Evolutionary conservation across 1,140 invertebrate species (phyloP).

Genomic region (Lysiphlebus fabarum): DNA sequence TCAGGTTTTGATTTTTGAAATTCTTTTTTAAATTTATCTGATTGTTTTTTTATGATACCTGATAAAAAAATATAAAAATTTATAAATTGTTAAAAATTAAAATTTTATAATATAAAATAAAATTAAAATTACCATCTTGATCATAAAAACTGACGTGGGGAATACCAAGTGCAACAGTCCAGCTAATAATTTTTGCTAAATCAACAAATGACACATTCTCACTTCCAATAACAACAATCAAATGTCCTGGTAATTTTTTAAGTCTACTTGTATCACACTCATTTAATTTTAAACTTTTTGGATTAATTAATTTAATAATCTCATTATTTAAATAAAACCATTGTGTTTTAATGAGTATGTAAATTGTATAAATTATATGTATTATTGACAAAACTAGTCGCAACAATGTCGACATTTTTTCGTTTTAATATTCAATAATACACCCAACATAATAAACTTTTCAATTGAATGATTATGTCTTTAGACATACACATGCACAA

Average conservation of each 20-base stretch:
- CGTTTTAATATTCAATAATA: background rate
- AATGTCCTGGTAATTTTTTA: slow-evolving; percentile 51
- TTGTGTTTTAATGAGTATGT: background rate
- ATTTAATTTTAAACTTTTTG: slow-evolving; percentile 9
- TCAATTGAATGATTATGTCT: no score
- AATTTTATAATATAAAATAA: slow-evolving; percentile 19
- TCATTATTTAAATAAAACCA: slow-evolving; percentile 6
- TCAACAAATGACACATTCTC: slow-evolving; percentile 53
- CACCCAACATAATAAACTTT: background rate
- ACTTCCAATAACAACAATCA: slow-evolving; percentile 55
- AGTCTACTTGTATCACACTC: slow-evolving; percentile 19
- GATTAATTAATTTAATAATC: slow-evolving; percentile 4
- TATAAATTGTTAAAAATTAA: slow-evolving; percentile 15
- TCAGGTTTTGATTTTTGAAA: slow-evolving; percentile 55
- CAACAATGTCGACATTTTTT: slow-evolving; percentile 4
- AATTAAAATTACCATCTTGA: slow-evolving; percentile 58
- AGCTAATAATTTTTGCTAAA: slow-evolving; percentile 62
- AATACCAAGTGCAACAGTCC: slow-evolving; percentile 64
- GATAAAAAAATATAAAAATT: slow-evolving; percentile 36
- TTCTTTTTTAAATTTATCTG: slow-evolving; percentile 57
- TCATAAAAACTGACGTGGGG: slow-evolving; percentile 69
- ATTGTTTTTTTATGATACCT: slow-evolving; percentile 60
- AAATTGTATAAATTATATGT: slow-evolving; percentile 2
- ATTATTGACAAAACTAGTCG: background rate
- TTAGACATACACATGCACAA: no score